Base-by-base conservation (phyloP, 2,797 vertebrate species). In the Dendrocincla tyrannina region DNA sequence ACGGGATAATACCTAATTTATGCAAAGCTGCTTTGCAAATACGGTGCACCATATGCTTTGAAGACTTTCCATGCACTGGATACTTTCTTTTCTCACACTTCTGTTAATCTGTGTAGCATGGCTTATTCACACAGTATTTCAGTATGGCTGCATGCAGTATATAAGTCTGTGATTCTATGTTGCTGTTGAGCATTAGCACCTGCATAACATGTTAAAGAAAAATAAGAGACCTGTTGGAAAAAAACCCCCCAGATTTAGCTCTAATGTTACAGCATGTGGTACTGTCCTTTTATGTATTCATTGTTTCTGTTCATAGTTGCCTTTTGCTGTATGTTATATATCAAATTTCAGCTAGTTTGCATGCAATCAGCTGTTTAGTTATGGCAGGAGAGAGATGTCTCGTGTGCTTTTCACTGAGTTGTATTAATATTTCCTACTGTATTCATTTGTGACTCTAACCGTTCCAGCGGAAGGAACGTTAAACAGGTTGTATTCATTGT, bases 121-220 rank as follows among this genome's bases (percentile, higher is more conserved):
- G 72, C 83, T 97, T 0, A 8, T 92, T 93, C 35, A 52, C 67
- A 32, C 69, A 84, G 4, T 52, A 66, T 63, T 90, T 88, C 58
- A 87, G 23, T 56, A 74, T 56, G 92, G 80, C 94, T 91, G 91
- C 97, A 96, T 98, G 98, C 97, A 94, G 68, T 78, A 16, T 32
- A 90, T 73, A 74, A 13, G 24, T 74, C 83, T 86, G 82, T 77
- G 94, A 85, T 76, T 96, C 86, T 88, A 15, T 32, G 91, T 78
- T 79, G 59, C 86, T 85, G 46, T 52, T 79, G 77, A 79, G 62
- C 89, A 58, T 88, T 95, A 63, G 83, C 87, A 85, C 79, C 95
- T 85, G 94, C 50, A 6, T 74, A 85, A 70, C 30, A 33, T 19
- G 5, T 74, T 60, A 80, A 78, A 89, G 52, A 67, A 88, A 95